Percentiles rank a stretch among this genome's conserved stretches.
Evolutionary conservation across 2,888 invertebrate species (phyloP).

Genomic region (Rhagonycha lutea): DNA sequence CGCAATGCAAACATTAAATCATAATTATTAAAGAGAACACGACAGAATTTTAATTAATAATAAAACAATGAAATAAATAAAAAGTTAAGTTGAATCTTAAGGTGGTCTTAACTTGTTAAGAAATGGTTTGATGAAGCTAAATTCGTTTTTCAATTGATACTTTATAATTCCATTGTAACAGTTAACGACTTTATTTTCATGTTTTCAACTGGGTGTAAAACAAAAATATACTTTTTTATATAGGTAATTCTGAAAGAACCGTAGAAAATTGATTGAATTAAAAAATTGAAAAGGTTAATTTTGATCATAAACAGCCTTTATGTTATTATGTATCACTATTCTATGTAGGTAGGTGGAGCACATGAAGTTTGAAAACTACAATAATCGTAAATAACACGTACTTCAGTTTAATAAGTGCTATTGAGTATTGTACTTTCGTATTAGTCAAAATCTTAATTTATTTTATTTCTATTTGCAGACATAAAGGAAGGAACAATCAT

Average conservation of each 20-base stretch:
- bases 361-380: neutral
- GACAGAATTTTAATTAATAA: neutral
- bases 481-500: constrained; percentile 30
- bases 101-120: neutral
- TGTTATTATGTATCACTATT: no score
- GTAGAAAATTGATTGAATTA: neutral
- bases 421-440: neutral
- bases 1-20: neutral
- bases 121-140: neutral
- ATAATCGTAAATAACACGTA: neutral
- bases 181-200: neutral
- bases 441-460: constrained; percentile 21
- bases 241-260: neutral
- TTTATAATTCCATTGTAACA: neutral
- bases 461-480: constrained; percentile 20
- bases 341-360: neutral
- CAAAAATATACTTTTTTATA: neutral
- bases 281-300: neutral
- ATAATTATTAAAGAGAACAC: neutral
- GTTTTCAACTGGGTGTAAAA: neutral
- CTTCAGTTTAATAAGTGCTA: neutral
- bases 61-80: neutral
- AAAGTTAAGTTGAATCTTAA: neutral
- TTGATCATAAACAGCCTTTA: neutral
- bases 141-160: neutral